These are phyloP conservation scores for Turritopsis dohrnii DNA, from an alignment of 30 jellyfish, hydroid and myxozoan species.

Conservation along the genomic window DNA sequence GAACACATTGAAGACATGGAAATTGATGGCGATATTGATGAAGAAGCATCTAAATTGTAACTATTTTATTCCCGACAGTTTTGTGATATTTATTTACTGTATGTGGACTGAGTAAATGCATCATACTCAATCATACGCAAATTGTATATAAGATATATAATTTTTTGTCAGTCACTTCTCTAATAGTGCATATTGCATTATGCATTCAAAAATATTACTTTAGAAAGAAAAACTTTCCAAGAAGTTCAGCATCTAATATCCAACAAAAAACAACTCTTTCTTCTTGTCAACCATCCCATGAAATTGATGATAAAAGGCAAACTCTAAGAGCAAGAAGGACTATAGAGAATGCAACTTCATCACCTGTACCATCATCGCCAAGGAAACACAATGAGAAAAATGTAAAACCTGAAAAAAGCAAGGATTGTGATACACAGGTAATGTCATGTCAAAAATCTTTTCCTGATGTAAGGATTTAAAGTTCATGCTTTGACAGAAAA, in stretches of 20 bases:
- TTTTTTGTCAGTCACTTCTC: background rate
- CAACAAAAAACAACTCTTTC: background rate
- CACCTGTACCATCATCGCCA: background rate
- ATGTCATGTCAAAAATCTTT: background rate
- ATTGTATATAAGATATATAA: no score
- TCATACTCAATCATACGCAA: no score
- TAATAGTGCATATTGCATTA: background rate
- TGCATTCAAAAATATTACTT: background rate
- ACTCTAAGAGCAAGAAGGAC: conserved; percentile 25
- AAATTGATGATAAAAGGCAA: background rate
- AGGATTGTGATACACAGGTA: background rate
- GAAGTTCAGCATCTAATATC: background rate
- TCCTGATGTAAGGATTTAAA: no score
- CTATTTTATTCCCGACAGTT: background rate
- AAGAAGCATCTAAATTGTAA: background rate
- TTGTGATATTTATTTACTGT: no score
- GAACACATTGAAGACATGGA: conserved; percentile 36
- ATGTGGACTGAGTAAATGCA: no score
- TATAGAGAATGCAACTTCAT: background rate
- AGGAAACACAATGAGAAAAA: background rate
- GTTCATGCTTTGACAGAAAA: background rate
- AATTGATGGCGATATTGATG: conserved; percentile 29
- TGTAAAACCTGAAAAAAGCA: background rate
- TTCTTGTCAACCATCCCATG: background rate
- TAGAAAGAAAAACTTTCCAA: background rate